These are phyloP conservation scores for Microdon myrmicae DNA, from an alignment of 2,888 invertebrate genomes.

Conservation along the genomic window DNA sequence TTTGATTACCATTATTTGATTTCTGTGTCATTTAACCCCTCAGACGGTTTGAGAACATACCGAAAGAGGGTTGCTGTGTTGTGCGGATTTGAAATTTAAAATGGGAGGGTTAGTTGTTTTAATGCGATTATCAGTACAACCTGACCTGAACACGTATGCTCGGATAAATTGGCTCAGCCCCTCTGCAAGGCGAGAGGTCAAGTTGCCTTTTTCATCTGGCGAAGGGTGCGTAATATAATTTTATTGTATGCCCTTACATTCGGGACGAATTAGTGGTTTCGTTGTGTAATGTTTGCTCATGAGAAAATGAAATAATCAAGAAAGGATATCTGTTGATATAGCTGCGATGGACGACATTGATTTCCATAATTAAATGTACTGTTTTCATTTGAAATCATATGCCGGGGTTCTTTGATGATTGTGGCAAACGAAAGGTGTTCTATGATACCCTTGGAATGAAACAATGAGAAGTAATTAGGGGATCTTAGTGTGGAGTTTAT, in stretches of 20 bases:
- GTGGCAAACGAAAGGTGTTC: too few species aligned
- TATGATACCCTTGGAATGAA: too few species aligned
- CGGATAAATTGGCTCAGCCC: slow-evolving; percentile 5
- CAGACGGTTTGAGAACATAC: neutral
- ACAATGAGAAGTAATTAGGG: too few species aligned
- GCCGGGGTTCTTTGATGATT: too few species aligned
- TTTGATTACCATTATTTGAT: slow-evolving; percentile 45
- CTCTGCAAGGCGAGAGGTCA: slow-evolving; percentile 33
- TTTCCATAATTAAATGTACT: slow-evolving; percentile 21
- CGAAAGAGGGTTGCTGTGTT: slow-evolving; percentile 6
- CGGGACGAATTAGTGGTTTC: slow-evolving; percentile 62
- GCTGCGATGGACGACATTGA: slow-evolving; percentile 11
- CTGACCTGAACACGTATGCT: slow-evolving; percentile 32
- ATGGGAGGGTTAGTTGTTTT: slow-evolving; percentile 39
- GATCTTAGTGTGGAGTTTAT: too few species aligned
- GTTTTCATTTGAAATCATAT: slow-evolving; percentile 1
- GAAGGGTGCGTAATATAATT: slow-evolving; percentile 38
- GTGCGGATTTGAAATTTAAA: slow-evolving; percentile 31
- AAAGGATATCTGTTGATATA: slow-evolving; percentile 36
- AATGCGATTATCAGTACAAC: slow-evolving; percentile 41
- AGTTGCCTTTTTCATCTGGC: slow-evolving; percentile 22
- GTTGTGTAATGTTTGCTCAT: slow-evolving; percentile 57
- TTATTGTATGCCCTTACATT: slow-evolving; percentile 24
- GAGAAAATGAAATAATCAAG: slow-evolving; percentile 27
- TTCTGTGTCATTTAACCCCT: slow-evolving; percentile 36